These are phyloP conservation scores for Heliconius cydno DNA, from an alignment of 2,888 invertebrate species.

Conservation along the genomic window DNA sequence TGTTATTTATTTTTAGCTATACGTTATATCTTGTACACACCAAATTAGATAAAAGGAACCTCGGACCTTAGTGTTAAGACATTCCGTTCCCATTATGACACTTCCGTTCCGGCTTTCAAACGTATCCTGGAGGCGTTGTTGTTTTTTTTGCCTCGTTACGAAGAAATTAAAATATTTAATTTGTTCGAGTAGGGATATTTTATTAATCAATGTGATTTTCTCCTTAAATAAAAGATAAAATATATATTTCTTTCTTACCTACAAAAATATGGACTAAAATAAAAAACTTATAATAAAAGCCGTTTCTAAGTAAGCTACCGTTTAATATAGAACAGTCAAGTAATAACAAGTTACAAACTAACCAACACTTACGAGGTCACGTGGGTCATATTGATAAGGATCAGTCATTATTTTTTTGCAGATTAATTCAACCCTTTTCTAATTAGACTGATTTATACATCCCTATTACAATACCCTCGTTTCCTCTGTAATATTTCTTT, in stretches of 20 bases:
- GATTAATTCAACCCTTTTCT: conserved; percentile 47
- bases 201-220: neutral
- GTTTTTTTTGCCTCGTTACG: neutral
- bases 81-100: neutral
- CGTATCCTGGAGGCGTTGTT: neutral
- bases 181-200: neutral
- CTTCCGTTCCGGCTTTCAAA: neutral
- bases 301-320: neutral
- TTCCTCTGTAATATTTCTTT: conserved; percentile 41
- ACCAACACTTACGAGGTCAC: conserved; percentile 18
- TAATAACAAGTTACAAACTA: conserved; percentile 17
- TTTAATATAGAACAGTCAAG: neutral
- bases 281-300: neutral
- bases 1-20: neutral
- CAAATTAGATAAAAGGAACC: neutral
- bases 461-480: conserved; percentile 45
- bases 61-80: neutral
- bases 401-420: conserved; percentile 46
- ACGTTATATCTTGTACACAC: neutral
- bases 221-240: neutral
- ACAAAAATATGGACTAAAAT: neutral
- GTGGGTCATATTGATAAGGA: conserved; percentile 41
- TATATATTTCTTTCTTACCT: neutral
- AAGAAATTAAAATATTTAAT: neutral
- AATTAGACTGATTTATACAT: conserved; percentile 55